phyloP scores from a whole-genome alignment of 37 sponge, comb jelly and placozoan species.

The Cliona cf. orientalis region DNA sequence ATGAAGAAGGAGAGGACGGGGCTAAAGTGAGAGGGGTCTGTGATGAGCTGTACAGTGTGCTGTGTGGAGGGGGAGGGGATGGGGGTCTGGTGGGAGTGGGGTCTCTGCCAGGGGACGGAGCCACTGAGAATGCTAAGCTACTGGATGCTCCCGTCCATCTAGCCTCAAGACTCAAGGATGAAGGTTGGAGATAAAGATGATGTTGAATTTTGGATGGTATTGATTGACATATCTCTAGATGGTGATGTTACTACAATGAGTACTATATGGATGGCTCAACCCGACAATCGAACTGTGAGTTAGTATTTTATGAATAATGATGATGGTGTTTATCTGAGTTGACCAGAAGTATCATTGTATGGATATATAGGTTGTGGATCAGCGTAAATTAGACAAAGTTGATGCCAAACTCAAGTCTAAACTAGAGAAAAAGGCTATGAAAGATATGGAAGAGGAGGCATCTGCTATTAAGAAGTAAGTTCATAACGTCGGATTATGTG shows the following conservation, averaged over 20 bases:
- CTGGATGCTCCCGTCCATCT: conserved; percentile 71
- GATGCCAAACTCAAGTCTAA: conserved; percentile 83
- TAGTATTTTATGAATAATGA: not conserved
- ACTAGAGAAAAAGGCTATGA: conserved; percentile 69
- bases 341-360: not conserved
- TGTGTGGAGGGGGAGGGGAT: not conserved
- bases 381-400: conserved; percentile 84
- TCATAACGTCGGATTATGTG: not conserved
- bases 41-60: conserved; percentile 6
- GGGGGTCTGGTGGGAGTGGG: not conserved
- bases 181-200: not conserved
- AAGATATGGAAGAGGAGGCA: conserved; percentile 19
- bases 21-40: conserved; percentile 17
- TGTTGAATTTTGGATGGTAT: not conserved
- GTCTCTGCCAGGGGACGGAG: not conserved
- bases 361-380: conserved; percentile 57
- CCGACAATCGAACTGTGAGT: conserved; percentile 36
- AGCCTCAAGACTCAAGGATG: conserved; percentile 22
- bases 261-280: conserved; percentile 45
- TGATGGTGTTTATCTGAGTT: not conserved
- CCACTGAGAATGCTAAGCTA: conserved; percentile 3
- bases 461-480: conserved; percentile 14
- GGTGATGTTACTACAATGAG: conserved; percentile 6
- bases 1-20: conserved; percentile 28
- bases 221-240: conserved; percentile 5